Conservation (phyloP, 2,888 invertebrate genomes). For the Stenchaetothrips biformis region DNA sequence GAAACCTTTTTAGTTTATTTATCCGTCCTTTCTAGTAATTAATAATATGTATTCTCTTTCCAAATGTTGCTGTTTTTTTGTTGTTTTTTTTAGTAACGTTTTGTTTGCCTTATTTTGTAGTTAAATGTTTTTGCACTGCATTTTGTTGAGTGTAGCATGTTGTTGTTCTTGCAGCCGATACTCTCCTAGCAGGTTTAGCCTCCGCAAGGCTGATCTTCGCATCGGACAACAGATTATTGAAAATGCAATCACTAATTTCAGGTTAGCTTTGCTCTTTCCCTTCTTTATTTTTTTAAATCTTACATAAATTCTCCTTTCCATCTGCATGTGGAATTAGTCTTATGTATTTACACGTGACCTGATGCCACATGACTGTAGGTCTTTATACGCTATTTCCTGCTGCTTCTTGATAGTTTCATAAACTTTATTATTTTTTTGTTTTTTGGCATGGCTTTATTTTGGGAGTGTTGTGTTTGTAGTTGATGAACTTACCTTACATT, state of each 20-base stretch:
- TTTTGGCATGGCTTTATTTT: slow-evolving; percentile 19
- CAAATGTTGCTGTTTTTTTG: slow-evolving; percentile 37
- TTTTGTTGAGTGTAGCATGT: slow-evolving; percentile 28
- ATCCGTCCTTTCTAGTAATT: slow-evolving; percentile 33
- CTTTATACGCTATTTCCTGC: background rate
- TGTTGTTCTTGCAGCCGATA: slow-evolving; percentile 63
- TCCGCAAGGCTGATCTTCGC: slow-evolving; percentile 76
- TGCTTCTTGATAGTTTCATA: slow-evolving; percentile 9
- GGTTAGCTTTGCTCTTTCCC: slow-evolving; percentile 53
- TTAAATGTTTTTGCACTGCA: slow-evolving; percentile 31
- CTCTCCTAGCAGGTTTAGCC: slow-evolving; percentile 75
- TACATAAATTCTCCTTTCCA: no score
- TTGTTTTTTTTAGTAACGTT: slow-evolving; percentile 32
- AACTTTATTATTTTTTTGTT: slow-evolving; percentile 32
- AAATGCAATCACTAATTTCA: slow-evolving; percentile 65
- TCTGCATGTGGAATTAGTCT: no score
- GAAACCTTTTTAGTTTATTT: slow-evolving; percentile 33
- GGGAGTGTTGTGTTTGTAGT: slow-evolving; percentile 28
- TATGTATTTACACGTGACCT: no score
- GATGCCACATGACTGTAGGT: no score
- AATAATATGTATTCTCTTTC: slow-evolving; percentile 33
- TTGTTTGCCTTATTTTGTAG: slow-evolving; percentile 26
- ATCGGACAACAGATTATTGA: slow-evolving; percentile 72
- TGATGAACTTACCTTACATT: slow-evolving; percentile 29
- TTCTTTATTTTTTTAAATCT: background rate